These are phyloP conservation scores for Hydraecia micacea DNA, from an alignment of 2,888 invertebrate genomes.

Conservation along the genomic window DNA sequence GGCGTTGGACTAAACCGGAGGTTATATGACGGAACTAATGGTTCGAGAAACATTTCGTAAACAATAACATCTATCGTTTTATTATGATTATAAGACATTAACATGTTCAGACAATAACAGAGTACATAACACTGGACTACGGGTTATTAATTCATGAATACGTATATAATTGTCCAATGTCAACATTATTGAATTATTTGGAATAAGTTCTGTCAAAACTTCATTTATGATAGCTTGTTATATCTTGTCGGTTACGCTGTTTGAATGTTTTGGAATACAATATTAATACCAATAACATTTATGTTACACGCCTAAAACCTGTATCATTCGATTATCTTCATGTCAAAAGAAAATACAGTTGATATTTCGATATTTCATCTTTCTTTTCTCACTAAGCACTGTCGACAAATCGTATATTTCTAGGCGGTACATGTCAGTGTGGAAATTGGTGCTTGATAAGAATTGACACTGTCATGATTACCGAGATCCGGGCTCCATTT, in stretches of 20 bases:
- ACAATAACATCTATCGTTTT: constrained; percentile 41
- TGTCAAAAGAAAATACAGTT: constrained; percentile 18
- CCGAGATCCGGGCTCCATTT: constrained; percentile 69
- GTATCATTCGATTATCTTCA: constrained; percentile 7
- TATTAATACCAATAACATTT: constrained; percentile 13
- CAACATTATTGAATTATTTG: constrained; percentile 28
- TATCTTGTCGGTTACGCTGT: neutral
- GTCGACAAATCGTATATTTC: constrained; percentile 24
- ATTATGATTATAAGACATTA: constrained; percentile 20
- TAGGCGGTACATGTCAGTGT: constrained; percentile 33
- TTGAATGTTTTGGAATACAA: constrained; percentile 15
- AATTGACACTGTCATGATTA: constrained; percentile 73
- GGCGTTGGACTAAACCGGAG: constrained; percentile 38
- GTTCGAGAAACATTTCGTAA: constrained; percentile 38
- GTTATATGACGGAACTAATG: constrained; percentile 42
- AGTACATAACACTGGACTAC: neutral
- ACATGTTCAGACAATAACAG: constrained; percentile 2
- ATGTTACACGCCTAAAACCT: neutral
- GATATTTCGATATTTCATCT: constrained; percentile 18
- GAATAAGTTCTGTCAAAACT: constrained; percentile 14
- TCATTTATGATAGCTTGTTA: neutral
- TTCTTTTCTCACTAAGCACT: constrained; percentile 16
- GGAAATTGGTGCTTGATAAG: constrained; percentile 61
- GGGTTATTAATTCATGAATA: constrained; percentile 15
- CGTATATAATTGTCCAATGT: constrained; percentile 14